phyloP scores from a whole-genome alignment of 2,888 invertebrate species.

The Chesias legatella region DNA sequence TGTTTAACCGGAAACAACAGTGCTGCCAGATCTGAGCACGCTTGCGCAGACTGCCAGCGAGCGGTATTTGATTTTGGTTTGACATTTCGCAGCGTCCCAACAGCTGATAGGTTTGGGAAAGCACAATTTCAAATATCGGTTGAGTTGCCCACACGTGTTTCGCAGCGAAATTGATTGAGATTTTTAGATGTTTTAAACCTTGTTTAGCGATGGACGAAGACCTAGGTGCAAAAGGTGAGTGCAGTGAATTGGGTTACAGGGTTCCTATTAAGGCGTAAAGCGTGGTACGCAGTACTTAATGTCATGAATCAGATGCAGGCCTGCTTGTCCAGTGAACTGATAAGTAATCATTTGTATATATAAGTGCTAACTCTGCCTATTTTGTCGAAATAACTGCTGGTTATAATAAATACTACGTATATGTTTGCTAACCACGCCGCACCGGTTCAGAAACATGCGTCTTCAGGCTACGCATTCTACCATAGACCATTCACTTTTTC shows the following conservation, averaged over 20 bases:
- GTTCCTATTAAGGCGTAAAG: neutral
- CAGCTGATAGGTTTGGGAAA: conserved; percentile 63
- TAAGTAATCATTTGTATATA: neutral
- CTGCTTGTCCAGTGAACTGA: neutral
- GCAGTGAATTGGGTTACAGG: conserved; percentile 1
- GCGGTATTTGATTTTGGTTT: conserved; percentile 53
- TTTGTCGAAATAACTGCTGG: no score
- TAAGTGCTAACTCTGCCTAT: no score
- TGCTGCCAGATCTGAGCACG: conserved; percentile 42
- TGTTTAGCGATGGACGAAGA: conserved; percentile 57
- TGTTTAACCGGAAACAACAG: conserved; percentile 33
- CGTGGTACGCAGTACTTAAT: conserved; percentile 13
- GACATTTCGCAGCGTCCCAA: conserved; percentile 70
- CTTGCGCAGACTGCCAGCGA: neutral
- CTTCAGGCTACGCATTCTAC: neutral
- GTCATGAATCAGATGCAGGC: conserved; percentile 1
- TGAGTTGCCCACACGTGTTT: conserved; percentile 58
- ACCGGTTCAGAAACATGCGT: neutral
- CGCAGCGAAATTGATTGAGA: conserved; percentile 20
- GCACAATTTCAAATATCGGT: conserved; percentile 46
- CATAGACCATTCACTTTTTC: no score
- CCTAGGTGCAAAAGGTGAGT: conserved; percentile 54
- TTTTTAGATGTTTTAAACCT: conserved; percentile 27
- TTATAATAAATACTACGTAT: no score
- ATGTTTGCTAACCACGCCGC: no score